Percentiles rank a stretch among this genome's conserved stretches.
Evolutionary conservation across 2,797 vertebrate genomes (phyloP).

Genomic region (Natrix natrix): DNA sequence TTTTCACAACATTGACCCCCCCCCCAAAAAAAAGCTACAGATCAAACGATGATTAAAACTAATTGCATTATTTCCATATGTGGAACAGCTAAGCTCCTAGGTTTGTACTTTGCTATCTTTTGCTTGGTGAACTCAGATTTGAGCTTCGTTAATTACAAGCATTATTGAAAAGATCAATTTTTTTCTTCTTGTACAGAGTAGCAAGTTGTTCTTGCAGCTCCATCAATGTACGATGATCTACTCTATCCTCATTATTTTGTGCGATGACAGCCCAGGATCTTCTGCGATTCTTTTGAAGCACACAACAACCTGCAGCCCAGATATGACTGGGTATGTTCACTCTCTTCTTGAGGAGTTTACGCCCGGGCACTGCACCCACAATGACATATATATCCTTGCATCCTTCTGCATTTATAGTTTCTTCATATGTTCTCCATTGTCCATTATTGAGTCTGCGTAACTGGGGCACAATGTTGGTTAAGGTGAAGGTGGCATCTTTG

Average conservation of each 20-base stretch:
- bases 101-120: background rate
- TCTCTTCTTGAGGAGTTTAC: background rate
- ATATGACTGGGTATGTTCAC: slow-evolving; percentile 59
- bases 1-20: background rate
- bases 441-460: too few species aligned
- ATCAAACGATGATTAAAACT: too few species aligned
- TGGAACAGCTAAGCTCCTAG: background rate
- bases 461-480: background rate
- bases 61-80: background rate
- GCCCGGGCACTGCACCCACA: background rate
- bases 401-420: background rate
- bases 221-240: background rate
- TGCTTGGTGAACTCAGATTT: background rate
- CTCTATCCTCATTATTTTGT: slow-evolving; percentile 17
- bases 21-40: too few species aligned
- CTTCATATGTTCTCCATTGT: background rate
- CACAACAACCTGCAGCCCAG: slow-evolving; percentile 51
- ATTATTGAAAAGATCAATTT: slow-evolving; percentile 41
- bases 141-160: slow-evolving; percentile 11
- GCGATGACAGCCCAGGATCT: slow-evolving; percentile 53
- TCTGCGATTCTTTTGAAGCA: slow-evolving; percentile 1
- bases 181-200: background rate
- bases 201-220: slow-evolving; percentile 37
- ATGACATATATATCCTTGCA: background rate
- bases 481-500: background rate